Base-by-base conservation (phyloP, 2,797 vertebrate species). In the Psittacula echo region DNA sequence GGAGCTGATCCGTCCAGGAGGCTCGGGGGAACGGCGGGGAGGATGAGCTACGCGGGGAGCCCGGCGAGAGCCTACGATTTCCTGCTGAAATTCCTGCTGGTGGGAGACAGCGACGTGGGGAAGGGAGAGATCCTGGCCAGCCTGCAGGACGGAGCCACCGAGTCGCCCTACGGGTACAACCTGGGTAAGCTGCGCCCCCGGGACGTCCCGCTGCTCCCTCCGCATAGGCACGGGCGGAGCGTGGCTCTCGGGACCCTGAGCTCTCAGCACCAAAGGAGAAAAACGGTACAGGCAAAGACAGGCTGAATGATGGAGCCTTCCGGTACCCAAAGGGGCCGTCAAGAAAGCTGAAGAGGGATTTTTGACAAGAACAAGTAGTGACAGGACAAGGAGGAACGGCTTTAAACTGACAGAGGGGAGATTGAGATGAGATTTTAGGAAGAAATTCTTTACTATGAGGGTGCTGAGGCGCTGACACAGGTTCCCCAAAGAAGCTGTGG, bases 91-190 rank as follows among this genome's bases (percentile, higher is more conserved):
- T 98, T 98, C 95, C 97, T 98, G 93, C 97, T 98, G 93, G 98
- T 98, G 87, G 98, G 98, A 19, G 98, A 98, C 98, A 98, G 98
- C 84, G 98, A 98, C 95, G 98, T 98, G 34, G 98, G 98, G 48
- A 98, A 99, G 90, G 98, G 98, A 7, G 98, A 98, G 96, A 98
- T 98, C 91, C 96, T 98, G 96, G 98, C 98, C 71, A 98, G 98
- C 85, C 97, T 98, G 83, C 98, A 98, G 97, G 98, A 98, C 93
- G 98, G 98, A 45, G 97, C 98, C 85, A 95, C 93, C 5, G 98
- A 98, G 95, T 98, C 98, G 30, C 98, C 98, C 12, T 98, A 98
- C 90, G 98, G 98, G 16, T 98, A 98, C 97, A 97, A 98, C 94
- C 97, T 97, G 97, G 98, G 98, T 98, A 93, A 98, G 98, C 95